Conservation (phyloP, 2,113 vertebrate species). For the Pipa parva region DNA sequence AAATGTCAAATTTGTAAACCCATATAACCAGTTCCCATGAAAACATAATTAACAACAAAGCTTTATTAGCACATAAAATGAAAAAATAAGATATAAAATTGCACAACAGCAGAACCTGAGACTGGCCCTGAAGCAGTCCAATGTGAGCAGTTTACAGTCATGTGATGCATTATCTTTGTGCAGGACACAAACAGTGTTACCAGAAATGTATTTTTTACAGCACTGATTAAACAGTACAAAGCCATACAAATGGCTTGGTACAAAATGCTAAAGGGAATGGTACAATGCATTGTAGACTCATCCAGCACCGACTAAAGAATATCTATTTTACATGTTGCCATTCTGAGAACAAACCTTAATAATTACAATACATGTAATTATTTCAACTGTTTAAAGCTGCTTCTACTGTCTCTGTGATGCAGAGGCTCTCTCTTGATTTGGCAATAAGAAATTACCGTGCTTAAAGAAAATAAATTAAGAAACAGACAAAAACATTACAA, state of each 20-base stretch:
- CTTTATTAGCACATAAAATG: conserved; percentile 55
- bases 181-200: conserved; percentile 44
- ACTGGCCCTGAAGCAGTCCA: not conserved
- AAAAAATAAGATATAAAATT: conserved; percentile 44
- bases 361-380: too few relatives aligned
- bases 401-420: not conserved
- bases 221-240: not conserved
- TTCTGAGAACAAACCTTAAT: too few relatives aligned
- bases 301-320: not conserved
- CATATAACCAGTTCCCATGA: conserved; percentile 52
- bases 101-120: conserved; percentile 51
- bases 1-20: conserved; percentile 43
- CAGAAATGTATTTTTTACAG: conserved; percentile 50
- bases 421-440: too few relatives aligned
- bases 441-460: too few relatives aligned
- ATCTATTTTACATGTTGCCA: not conserved
- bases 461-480: too few relatives aligned
- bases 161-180: not conserved
- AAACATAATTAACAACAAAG: conserved; percentile 57
- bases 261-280: not conserved
- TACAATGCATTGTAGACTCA: not conserved
- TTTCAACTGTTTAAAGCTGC: conserved; percentile 14
- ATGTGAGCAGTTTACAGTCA: not conserved
- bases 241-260: not conserved
- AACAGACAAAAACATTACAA: too few relatives aligned